These are phyloP conservation scores for Hoplias malabaricus DNA, from an alignment of 2,113 vertebrate species.

Conservation along the genomic window DNA sequence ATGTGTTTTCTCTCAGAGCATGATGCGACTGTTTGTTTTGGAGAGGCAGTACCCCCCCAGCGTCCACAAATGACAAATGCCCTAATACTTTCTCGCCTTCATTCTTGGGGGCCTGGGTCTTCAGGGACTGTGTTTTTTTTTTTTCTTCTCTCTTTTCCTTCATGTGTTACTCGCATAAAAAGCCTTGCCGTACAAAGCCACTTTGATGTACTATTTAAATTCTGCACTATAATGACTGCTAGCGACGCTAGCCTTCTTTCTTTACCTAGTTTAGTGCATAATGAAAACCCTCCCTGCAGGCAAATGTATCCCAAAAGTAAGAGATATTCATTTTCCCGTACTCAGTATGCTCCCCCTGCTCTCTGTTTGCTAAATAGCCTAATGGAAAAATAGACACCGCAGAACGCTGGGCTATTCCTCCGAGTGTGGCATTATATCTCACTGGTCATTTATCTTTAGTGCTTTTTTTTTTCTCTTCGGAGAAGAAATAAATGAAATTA, in stretches of 20 bases:
- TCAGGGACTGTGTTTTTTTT: conserved; percentile 53
- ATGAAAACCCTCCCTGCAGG: conserved; percentile 58
- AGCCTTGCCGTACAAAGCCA: conserved; percentile 21
- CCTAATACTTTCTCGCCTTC: conserved; percentile 64
- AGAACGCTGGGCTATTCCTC: conserved; percentile 2
- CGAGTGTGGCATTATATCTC: conserved; percentile 36
- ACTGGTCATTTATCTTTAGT: conserved; percentile 53
- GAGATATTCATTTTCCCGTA: conserved; percentile 26
- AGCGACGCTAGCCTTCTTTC: conserved; percentile 33
- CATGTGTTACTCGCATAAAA: conserved; percentile 8
- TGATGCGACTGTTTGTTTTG: conserved; percentile 67
- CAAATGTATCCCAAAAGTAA: conserved; percentile 38
- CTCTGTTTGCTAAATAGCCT: conserved; percentile 57
- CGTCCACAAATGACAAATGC: conserved; percentile 68
- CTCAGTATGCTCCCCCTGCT: conserved; percentile 17
- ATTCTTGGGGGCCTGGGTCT: conserved; percentile 54
- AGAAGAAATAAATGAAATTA: conserved; percentile 53
- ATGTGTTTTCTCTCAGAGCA: conserved; percentile 58
- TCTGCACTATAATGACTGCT: conserved; percentile 24
- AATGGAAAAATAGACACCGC: conserved; percentile 40
- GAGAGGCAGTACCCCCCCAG: conserved; percentile 59
- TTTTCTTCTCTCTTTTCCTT: too few relatives aligned
- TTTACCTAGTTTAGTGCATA: conserved; percentile 54
- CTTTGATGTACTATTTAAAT: conserved; percentile 32
- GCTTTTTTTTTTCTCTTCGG: conserved; percentile 12